Base-by-base conservation (phyloP, 2,797 vertebrate species). In the Pipistrellus pipistrellus region DNA sequence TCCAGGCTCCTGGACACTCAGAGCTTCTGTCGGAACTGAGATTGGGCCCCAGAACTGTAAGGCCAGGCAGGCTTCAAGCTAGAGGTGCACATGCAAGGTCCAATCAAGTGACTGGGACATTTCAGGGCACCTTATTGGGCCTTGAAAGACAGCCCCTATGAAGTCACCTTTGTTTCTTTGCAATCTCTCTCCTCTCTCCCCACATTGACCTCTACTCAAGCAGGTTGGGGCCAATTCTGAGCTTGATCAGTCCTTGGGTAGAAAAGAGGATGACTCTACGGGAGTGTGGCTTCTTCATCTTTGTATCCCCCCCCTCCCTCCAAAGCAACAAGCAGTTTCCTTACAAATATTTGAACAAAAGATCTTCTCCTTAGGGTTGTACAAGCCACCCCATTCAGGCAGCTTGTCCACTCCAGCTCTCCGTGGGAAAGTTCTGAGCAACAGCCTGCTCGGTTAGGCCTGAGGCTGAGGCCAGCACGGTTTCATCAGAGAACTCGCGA, bases 261-360 rank as follows among this genome's bases (percentile, higher is more conserved):
- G 62, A 25, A 23, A 35, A 77, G 10, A 38, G 44, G 51, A 27
- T 32, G 21, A 13, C 48, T 35, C 51, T 12, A 14, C 8, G 20
- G 55, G 21, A 23, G 53, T 21, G 8, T 35, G 30, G 69, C 9
- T 38, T 35, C 23, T 23, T 73, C 38, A 30, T 68, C 48, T 92
- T 62, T 78, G 20, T 30, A 11, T 10, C 46, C 46, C 46, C 2
- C n/a, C 1, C 46, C 11, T 10, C 17, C 21, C 30, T 10, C 82
- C 27, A 11, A 0, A 59, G 25, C 55, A 88, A 38, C 27, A 71
- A 27, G 71, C 7, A 44, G n/a, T 38, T 30, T 55, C 44, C 88
- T 93, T 64, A 72, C 18, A 92, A 92, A 59, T 38, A 23, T 44
- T 32, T 44, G 78, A 76, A 27, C 27, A 41, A 57, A 85, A 82